Conservation (phyloP, 2,797 vertebrate species). For the Chrosomus eos region DNA sequence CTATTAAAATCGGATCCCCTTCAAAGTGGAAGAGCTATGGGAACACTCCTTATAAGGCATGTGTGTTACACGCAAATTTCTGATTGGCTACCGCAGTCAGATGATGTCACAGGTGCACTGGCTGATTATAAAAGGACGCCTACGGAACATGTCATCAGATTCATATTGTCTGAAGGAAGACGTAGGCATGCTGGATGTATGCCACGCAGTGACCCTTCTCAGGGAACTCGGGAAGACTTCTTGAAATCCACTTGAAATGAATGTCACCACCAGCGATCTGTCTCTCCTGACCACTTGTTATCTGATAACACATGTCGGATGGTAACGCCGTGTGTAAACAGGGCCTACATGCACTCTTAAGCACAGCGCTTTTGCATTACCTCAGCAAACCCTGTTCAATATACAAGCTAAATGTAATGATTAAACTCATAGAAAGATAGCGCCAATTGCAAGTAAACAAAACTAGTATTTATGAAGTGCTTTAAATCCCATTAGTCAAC, state of each 20-base stretch:
- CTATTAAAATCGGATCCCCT: not conserved
- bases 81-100: not conserved
- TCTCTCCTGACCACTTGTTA: not conserved
- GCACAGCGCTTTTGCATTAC: not conserved
- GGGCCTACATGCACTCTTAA: not conserved
- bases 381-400: not conserved
- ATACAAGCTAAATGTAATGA: constrained; percentile 2
- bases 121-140: not conserved
- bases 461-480: constrained; percentile 30
- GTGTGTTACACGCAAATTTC: not conserved
- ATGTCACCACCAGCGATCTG: not conserved
- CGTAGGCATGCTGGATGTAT: not conserved
- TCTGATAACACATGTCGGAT: not conserved
- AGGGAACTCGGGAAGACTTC: not conserved
- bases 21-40: no score
- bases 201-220: not conserved
- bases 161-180: not conserved
- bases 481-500: constrained; percentile 44
- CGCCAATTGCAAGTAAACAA: not conserved
- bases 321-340: not conserved
- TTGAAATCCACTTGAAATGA: not conserved
- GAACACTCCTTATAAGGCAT: not conserved
- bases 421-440: not conserved
- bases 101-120: not conserved
- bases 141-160: not conserved